Base-by-base conservation (phyloP, 1,140 invertebrate species). In the Lasioglossum albipes region DNA sequence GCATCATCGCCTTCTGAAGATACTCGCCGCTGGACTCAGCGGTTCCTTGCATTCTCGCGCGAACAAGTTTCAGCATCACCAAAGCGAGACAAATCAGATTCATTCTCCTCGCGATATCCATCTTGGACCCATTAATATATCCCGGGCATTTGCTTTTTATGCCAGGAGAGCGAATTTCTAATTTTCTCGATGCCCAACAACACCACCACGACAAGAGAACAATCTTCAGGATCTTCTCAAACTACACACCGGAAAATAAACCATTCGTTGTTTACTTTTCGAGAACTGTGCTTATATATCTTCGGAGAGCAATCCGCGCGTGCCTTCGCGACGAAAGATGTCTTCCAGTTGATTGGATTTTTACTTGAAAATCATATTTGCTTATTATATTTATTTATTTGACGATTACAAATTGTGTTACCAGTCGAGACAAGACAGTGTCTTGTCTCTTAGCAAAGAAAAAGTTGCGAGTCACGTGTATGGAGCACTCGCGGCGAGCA, bases 11-110 rank as follows among this genome's bases (percentile, higher is more conserved):
- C 27, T 90, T 89, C 22, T 82, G 84, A 20, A 91, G 84, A 81
- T 91, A 91, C 2, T 90, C 88, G 18, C 81, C 89, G 57, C 90
- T 91, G 2, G 90, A 85, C 65, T 90, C 89, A 18, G 82, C 52
- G 69, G 45, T 77, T 2, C 31, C 22, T 27, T 61, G 67, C 13
- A 16, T 52, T 65, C 27, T 52, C 71, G 61, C 54, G 13, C 65
- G 76, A 42, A 62, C 31, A 45, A 68, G 54, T 7, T 83, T 82
- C 10, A 81, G 52, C 31, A 77, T 65, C 66, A 77, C 27, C 13
- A 79, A 22, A 59, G 49, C 54, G 12, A 88, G 20, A 16, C 59
- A 65, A 45, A 64, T 68, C 6, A 81, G n/a, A 12, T 68, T 82
- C 31, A 77, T 77, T 22, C 9, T 78, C 18, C 36, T 13, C 27